Base-by-base conservation (phyloP, 2,888 invertebrate genomes). In the Cerastis rubricosa region DNA sequence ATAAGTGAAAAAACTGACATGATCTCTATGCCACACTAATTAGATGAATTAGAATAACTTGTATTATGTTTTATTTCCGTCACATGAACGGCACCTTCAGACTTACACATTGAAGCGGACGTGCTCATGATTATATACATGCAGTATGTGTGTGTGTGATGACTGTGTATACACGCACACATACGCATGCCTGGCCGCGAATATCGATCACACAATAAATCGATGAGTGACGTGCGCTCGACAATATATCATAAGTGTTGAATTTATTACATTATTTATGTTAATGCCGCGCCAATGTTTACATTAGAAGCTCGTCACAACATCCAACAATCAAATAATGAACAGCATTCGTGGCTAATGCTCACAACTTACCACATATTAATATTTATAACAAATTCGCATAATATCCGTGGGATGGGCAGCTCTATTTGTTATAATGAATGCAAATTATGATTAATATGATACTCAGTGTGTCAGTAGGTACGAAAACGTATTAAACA, bases 241-340 rank as follows among this genome's bases (percentile, higher is more conserved):
- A 81, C 76, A 81, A 77, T 80, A 82, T 80, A 80, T 83, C 79
- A 81, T 81, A 81, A 81, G 74, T 76, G 67, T 76, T 80, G 81
- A 83, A 78, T 85, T 78, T 81, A 86, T 84, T 81, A 83, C 79
- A 70, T 78, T 67, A 77, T 80, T 86, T 80, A 86, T 86, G 80
- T 76, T 76, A 87, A 86, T 85, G 66, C 45, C 49, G 65, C 61
- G 68, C 49, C 45, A 43, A 61, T 81, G 83, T 83, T 81, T 74
- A 80, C 81, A 75, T 78, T 71, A 74, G 63, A 57, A 71, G 51
- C 72, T 57, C 71, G 65, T 54, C 73, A 72, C 68, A 76, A 76
- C 69, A 71, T 12, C 63, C 64, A 67, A 78, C 80, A 71, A 77
- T 76, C 71, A 65, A 84, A 85, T 72, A 78, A 78, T 77, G 64